Evolutionary conservation across 2,113 vertebrate species (phyloP), one percentile per base, ranked within the genome.

Genomic region (Pogonocichla stellata): DNA sequence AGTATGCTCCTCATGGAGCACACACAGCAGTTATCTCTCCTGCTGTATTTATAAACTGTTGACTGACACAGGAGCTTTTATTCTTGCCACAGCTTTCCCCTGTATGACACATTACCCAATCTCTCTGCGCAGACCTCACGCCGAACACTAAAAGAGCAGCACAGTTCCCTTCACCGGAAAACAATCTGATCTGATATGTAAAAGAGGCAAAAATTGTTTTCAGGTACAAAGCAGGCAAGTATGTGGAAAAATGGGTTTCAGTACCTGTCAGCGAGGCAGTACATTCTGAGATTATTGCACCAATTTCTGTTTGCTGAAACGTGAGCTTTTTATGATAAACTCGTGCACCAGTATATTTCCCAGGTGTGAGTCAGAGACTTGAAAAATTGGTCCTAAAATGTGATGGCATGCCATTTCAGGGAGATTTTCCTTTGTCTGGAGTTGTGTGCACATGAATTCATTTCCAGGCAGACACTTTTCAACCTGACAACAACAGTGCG

Each of bases 391-490:
- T 38, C 91, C 86, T 91, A 88, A 93, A 91, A 81, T 90, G 74
- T 85, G 93, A 91, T 93, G 78, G 78, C 42, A 34, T 83, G 81
- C 38, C 57, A 91, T 96, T 95, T 93, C 54, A 73, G 84, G 54
- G 33, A 95, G 58, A 83, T 94, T 95, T 89, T 75, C 94, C 70
- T 95, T 95, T 95, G 93, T 96, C 84, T 94, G 74, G 67, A 51
- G 28, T 43, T 62, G 74, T 95, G 81, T 93, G 89, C 7, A 2
- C 71, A 60, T 54, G 92, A 91, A 95, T 95, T 95, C 78, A 77
- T 96, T 96, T 91, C 88, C 74, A 91, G 62, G 54, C 87, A 94
- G 74, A 91, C 80, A 94, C 87, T 95, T 92, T 93, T 96, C 93
- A 95, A 91, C 62, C 66, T 91, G 90, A 96, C 90, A 95, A 57